Evolutionary conservation across 2,888 invertebrate species (phyloP).

Genomic region (Stictocephala bisonia): DNA sequence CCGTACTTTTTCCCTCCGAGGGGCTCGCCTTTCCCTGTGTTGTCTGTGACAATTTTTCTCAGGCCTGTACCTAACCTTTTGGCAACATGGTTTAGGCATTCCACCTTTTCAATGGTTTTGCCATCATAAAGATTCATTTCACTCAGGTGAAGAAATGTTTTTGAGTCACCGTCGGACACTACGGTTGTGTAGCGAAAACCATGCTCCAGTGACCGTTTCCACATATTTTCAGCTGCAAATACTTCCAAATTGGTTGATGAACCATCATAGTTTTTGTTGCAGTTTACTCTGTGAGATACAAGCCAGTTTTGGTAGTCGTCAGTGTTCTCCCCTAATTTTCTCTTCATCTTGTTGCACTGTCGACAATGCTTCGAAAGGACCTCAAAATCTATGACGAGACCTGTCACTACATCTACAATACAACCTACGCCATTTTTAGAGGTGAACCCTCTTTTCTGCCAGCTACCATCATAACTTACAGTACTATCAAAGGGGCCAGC

Average conservation of each 20-base stretch:
- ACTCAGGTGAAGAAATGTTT: conserved; percentile 28
- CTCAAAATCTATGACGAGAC: background rate
- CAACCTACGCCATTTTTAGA: conserved; percentile 18
- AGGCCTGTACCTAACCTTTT: conserved; percentile 50
- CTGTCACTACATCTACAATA: background rate
- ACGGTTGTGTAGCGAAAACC: conserved; percentile 39
- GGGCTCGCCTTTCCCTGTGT: conserved; percentile 34
- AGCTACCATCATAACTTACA: too few species aligned
- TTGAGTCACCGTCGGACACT: conserved; percentile 31
- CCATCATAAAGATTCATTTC: conserved; percentile 28
- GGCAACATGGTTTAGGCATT: conserved; percentile 53
- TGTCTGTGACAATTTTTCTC: conserved; percentile 39
- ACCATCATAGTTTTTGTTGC: conserved; percentile 33
- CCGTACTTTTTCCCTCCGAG: conserved; percentile 47
- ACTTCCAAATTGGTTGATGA: conserved; percentile 31
- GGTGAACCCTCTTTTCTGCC: background rate
- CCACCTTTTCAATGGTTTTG: conserved; percentile 40
- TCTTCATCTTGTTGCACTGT: background rate
- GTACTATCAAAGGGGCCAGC: conserved; percentile 22
- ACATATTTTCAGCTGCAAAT: conserved; percentile 31
- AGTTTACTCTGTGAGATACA: conserved; percentile 15
- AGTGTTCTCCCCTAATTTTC: conserved; percentile 1
- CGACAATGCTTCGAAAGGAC: conserved; percentile 8
- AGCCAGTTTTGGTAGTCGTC: conserved; percentile 19
- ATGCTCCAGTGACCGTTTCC: conserved; percentile 27